These are phyloP conservation scores for Aphrophora alni DNA, from an alignment of 2,888 invertebrate species.

Conservation along the genomic window DNA sequence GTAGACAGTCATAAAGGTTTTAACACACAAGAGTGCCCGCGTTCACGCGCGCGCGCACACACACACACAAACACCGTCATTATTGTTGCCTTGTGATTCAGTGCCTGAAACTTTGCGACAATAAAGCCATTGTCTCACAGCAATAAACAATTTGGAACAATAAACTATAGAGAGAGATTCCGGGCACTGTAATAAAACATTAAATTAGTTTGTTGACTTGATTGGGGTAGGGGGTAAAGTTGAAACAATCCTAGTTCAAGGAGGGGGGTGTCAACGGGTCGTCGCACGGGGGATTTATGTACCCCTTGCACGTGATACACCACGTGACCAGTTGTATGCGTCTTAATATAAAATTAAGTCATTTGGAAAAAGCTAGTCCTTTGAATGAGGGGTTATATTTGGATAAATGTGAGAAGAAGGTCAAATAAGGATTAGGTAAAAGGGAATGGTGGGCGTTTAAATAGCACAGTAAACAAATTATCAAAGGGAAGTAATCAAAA, in stretches of 20 bases:
- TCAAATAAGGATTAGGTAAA: no score
- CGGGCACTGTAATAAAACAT: background rate
- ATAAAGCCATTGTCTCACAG: background rate
- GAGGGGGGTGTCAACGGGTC: background rate
- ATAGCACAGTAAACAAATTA: no score
- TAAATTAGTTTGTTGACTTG: constrained; percentile 9
- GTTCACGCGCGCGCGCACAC: no score
- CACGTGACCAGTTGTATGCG: background rate
- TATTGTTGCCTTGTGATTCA: background rate
- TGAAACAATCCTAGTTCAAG: no score
- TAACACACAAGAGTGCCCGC: no score
- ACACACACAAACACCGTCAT: background rate
- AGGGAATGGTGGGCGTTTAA: no score
- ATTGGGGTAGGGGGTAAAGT: background rate
- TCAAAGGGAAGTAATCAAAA: no score
- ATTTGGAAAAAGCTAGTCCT: no score
- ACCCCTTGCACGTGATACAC: background rate
- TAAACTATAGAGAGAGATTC: background rate
- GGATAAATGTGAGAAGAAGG: no score
- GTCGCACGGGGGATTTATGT: background rate
- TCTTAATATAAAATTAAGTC: no score
- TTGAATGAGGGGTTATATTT: no score
- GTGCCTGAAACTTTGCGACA: background rate
- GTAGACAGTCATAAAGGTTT: no score
- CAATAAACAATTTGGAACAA: background rate